Evolutionary conservation across 1,140 invertebrate genomes (phyloP).

Genomic region (Zaprionus taronus): DNA sequence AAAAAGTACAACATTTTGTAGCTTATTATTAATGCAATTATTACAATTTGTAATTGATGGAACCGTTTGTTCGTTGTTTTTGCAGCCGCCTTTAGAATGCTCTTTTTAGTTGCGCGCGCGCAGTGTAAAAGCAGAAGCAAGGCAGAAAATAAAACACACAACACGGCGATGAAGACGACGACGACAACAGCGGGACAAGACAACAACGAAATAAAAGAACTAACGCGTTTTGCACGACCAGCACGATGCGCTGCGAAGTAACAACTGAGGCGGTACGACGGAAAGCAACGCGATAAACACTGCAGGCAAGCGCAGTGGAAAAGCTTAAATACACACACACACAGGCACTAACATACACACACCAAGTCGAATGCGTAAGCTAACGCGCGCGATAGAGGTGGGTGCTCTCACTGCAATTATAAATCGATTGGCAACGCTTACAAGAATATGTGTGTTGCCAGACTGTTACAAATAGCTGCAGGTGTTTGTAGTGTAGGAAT

Average conservation of each 20-base stretch:
- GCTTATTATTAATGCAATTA: slow-evolving; percentile 21
- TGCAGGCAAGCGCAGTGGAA: slow-evolving; percentile 57
- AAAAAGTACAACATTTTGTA: slow-evolving; percentile 19
- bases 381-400: slow-evolving; percentile 16
- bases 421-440: slow-evolving; percentile 9
- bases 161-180: slow-evolving; percentile 18
- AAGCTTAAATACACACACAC: slow-evolving; percentile 29
- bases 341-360: slow-evolving; percentile 9
- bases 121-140: slow-evolving; percentile 17
- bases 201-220: slow-evolving; percentile 22
- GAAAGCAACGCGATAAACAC: slow-evolving; percentile 50
- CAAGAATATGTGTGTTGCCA: not conserved
- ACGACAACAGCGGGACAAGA: slow-evolving; percentile 17
- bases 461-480: not conserved
- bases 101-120: slow-evolving; percentile 46
- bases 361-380: not conserved
- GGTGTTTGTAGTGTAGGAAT: not conserved
- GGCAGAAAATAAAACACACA: slow-evolving; percentile 14
- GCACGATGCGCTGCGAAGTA: slow-evolving; percentile 62
- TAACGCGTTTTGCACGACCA: slow-evolving; percentile 59
- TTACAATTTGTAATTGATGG: slow-evolving; percentile 45
- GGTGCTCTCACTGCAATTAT: slow-evolving; percentile 8
- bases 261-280: slow-evolving; percentile 39
- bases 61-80: slow-evolving; percentile 12
- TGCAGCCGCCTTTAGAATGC: slow-evolving; percentile 2